Evolutionary conservation across 2,113 vertebrate genomes (phyloP).

Genomic region (Loxodonta africana): DNA sequence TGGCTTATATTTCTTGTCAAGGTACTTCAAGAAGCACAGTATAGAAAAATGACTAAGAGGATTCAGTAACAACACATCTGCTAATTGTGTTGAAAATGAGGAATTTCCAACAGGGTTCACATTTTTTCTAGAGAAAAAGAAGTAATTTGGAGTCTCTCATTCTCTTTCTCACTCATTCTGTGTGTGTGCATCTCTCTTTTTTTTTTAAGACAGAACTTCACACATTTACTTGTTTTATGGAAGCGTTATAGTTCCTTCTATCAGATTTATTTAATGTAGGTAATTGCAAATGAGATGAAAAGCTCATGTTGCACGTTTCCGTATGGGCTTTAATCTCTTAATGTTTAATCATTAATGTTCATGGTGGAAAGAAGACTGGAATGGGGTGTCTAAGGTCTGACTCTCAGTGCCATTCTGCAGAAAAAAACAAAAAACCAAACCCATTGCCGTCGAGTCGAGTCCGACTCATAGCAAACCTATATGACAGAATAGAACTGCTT

Average conservation of each 20-base stretch:
- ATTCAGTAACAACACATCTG: background rate
- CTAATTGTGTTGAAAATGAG: background rate
- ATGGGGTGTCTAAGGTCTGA: background rate
- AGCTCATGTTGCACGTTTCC: background rate
- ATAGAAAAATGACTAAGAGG: slow-evolving; percentile 49
- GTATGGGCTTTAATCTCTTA: background rate
- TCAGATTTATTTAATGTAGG: background rate
- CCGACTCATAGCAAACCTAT: too few species aligned
- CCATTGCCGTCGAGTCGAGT: too few species aligned
- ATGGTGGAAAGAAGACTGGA: background rate
- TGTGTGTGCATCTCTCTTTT: background rate
- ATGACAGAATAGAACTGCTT: too few species aligned
- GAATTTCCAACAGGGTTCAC: background rate
- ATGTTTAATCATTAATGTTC: background rate
- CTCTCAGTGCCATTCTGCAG: background rate
- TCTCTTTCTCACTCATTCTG: background rate
- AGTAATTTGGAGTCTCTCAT: background rate
- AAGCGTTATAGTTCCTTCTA: background rate
- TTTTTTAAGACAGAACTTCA: background rate
- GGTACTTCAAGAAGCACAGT: background rate
- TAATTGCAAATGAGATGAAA: background rate
- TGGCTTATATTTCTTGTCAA: slow-evolving; percentile 50
- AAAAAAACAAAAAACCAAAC: too few species aligned
- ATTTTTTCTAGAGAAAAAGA: background rate
- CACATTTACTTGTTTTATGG: background rate